Conservation (phyloP, 2,888 invertebrate genomes). For the Tinea trinotella region DNA sequence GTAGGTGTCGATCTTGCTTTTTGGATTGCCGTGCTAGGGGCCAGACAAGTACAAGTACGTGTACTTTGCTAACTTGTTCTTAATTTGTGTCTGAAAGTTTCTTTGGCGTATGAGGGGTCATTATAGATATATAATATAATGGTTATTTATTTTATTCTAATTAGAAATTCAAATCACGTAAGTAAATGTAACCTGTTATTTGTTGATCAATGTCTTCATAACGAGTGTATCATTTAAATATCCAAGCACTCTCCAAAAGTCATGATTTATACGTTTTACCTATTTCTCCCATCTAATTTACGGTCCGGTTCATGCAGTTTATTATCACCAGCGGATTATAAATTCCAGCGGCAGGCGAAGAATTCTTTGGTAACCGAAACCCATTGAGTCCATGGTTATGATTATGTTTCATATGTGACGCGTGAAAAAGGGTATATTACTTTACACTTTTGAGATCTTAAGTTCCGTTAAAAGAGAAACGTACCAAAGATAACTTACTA, state of each 20-base stretch:
- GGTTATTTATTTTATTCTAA: too few relatives aligned
- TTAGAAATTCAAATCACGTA: too few relatives aligned
- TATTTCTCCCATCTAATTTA: conserved; percentile 44
- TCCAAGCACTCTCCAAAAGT: conserved; percentile 30
- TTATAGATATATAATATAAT: too few relatives aligned
- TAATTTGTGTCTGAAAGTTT: too few relatives aligned
- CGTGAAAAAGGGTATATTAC: conserved; percentile 27
- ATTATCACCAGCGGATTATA: conserved; percentile 36
- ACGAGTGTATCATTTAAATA: conserved; percentile 31
- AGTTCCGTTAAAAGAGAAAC: neutral
- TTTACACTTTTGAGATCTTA: conserved; percentile 26
- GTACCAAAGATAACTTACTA: too few relatives aligned
- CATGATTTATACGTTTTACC: conserved; percentile 33
- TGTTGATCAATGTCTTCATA: conserved; percentile 48
- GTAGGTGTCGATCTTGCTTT: too few relatives aligned
- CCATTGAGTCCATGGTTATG: conserved; percentile 33
- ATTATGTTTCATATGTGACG: conserved; percentile 39
- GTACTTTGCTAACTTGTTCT: too few relatives aligned
- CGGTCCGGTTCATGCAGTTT: conserved; percentile 37
- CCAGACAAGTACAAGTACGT: too few relatives aligned
- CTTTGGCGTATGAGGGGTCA: too few relatives aligned
- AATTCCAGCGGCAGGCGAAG: conserved; percentile 33
- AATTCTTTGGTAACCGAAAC: conserved; percentile 40
- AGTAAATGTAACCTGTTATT: conserved; percentile 12
- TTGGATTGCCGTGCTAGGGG: too few relatives aligned